phyloP scores from a whole-genome alignment of 1,140 invertebrate genomes.

The Polypedilum vanderplanki region DNA sequence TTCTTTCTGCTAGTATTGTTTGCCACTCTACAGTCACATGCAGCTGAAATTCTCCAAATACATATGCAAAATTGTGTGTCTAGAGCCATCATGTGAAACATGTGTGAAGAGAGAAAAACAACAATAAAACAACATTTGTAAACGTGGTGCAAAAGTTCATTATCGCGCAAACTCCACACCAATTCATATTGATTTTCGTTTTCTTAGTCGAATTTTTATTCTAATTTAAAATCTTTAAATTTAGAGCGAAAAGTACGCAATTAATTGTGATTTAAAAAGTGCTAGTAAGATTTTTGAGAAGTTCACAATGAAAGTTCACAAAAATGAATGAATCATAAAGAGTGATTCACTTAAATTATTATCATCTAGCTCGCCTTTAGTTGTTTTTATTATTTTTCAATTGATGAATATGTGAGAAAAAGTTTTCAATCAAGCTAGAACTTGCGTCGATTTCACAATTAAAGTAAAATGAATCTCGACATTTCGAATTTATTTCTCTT shows the following conservation, averaged over 20 bases:
- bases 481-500: constrained; percentile 42
- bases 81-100: background rate
- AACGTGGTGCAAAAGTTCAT: background rate
- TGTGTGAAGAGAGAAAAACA: background rate
- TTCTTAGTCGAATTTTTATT: background rate
- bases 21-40: background rate
- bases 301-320: background rate
- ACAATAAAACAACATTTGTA: background rate
- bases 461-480: constrained; percentile 36
- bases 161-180: background rate
- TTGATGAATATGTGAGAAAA: background rate
- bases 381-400: background rate
- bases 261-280: no score
- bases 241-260: background rate
- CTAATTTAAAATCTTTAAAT: background rate
- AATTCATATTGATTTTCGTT: background rate
- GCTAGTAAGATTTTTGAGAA: background rate
- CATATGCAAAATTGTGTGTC: no score
- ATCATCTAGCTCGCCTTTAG: no score
- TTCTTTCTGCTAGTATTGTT: background rate
- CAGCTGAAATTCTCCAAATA: background rate
- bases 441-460: background rate
- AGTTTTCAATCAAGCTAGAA: background rate
- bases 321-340: background rate
- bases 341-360: background rate